phyloP scores from a whole-genome alignment of 2,797 vertebrate genomes.

The Ctenosaura bakeri region DNA sequence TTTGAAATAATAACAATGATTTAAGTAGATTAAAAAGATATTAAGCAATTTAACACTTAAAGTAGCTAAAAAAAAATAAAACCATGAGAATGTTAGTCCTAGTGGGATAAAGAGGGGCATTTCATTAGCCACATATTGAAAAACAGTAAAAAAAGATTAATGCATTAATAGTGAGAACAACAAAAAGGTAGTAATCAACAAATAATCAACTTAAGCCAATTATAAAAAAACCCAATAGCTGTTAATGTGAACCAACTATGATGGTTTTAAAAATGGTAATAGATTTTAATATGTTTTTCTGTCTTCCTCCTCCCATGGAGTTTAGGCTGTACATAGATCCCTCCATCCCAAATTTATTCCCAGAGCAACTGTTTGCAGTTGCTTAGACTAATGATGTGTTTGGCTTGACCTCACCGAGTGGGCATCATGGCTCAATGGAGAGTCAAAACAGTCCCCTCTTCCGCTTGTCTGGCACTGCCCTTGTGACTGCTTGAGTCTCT shows the following conservation, averaged over 20 bases:
- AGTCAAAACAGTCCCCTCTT: too few species aligned
- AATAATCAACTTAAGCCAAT: not conserved
- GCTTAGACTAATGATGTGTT: not conserved
- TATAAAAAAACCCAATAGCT: not conserved
- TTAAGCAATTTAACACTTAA: too few species aligned
- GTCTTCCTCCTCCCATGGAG: not conserved
- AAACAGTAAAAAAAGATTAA: not conserved
- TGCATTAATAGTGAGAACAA: not conserved
- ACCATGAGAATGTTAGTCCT: too few species aligned
- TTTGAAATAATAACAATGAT: too few species aligned
- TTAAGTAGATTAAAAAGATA: too few species aligned
- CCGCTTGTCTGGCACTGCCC: not conserved
- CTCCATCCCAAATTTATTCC: not conserved
- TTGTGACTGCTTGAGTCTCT: too few species aligned
- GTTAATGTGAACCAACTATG: not conserved
- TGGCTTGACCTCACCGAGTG: too few species aligned
- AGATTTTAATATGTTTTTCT: not conserved
- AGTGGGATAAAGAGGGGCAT: not conserved
- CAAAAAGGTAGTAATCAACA: not conserved
- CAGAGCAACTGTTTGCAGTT: not conserved
- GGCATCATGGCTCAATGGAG: not conserved
- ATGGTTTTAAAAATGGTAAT: not conserved
- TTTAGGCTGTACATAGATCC: not conserved
- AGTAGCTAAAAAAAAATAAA: too few species aligned
- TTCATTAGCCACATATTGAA: not conserved